A percentile compares a stretch with the other conserved stretches of the same genome.
These are phyloP conservation scores for Heliconius cydno DNA, from an alignment of 2,888 invertebrate genomes.

Conservation along the genomic window DNA sequence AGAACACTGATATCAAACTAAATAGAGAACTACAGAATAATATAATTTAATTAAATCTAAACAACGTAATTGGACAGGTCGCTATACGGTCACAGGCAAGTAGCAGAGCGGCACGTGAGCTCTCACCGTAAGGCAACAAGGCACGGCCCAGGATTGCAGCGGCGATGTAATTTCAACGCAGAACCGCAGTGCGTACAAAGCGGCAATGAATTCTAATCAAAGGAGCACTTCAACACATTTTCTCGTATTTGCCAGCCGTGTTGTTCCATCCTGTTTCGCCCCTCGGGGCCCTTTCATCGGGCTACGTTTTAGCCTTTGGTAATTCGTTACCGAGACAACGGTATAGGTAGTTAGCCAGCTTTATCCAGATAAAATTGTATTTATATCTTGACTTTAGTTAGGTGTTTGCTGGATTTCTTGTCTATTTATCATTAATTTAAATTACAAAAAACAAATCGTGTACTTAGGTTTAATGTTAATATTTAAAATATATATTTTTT, in stretches of 20 bases:
- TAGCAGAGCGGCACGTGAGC: conserved; percentile 10
- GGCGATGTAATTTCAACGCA: conserved; percentile 37
- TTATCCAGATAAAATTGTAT: background rate
- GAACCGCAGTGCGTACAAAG: conserved; percentile 47
- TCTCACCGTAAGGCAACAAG: conserved; percentile 14
- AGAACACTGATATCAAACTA: background rate
- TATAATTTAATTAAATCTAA: conserved; percentile 9
- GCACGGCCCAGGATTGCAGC: conserved; percentile 4
- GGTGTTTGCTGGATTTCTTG: background rate
- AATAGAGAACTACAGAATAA: background rate
- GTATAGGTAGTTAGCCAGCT: background rate
- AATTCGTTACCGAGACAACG: conserved; percentile 29
- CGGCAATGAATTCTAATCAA: conserved; percentile 51
- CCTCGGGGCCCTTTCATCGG: conserved; percentile 38
- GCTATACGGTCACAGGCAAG: background rate
- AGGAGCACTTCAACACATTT: conserved; percentile 44
- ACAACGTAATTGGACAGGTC: conserved; percentile 7
- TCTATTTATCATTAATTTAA: background rate
- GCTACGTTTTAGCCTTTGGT: conserved; percentile 38
- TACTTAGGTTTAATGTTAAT: no score
- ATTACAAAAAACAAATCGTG: background rate
- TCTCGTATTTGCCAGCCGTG: conserved; percentile 42
- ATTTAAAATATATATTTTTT: no score
- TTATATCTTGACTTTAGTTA: background rate
- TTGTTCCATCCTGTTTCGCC: conserved; percentile 34